phyloP scores from a whole-genome alignment of 1,140 invertebrate species.

The Pogonomyrmex barbatus region DNA sequence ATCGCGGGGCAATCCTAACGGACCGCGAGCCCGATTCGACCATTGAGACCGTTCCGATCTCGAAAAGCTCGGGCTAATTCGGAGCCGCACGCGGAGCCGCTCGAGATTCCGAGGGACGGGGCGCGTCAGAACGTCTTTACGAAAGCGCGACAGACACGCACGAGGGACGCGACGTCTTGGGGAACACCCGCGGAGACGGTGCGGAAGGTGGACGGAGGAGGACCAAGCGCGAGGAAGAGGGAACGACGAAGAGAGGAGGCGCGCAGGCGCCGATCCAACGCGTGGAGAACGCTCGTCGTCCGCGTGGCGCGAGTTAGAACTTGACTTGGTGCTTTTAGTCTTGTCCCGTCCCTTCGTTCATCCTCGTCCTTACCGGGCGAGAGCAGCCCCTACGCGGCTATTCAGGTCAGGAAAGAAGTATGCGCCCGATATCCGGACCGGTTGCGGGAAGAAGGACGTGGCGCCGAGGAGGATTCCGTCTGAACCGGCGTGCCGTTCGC shows the following conservation, averaged over 20 bases:
- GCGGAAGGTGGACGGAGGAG: constrained; percentile 48
- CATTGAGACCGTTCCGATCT: constrained; percentile 14
- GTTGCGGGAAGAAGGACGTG: not conserved
- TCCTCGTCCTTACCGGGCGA: constrained; percentile 69
- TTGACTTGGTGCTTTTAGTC: constrained; percentile 79
- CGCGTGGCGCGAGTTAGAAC: constrained; percentile 82
- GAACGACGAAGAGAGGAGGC: constrained; percentile 11
- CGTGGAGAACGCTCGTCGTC: constrained; percentile 72
- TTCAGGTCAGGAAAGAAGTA: not conserved
- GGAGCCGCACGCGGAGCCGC: not conserved
- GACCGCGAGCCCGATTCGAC: not conserved
- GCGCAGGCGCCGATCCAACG: constrained; percentile 77
- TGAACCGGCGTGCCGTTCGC: not conserved
- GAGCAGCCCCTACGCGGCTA: constrained; percentile 14
- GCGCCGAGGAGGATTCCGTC: not conserved
- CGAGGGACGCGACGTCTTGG: constrained; percentile 13
- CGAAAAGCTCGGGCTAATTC: constrained; percentile 36
- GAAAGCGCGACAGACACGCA: constrained; percentile 28
- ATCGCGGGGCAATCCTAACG: not conserved
- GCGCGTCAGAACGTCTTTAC: constrained; percentile 39
- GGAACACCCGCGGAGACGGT: constrained; percentile 15
- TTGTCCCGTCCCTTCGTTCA: constrained; percentile 79
- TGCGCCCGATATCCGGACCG: constrained; percentile 4
- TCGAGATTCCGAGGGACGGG: not conserved
- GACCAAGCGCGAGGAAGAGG: not conserved